These are phyloP conservation scores for Hirudinaria manillensis DNA, from an alignment of 2,888 invertebrate genomes.

Conservation along the genomic window DNA sequence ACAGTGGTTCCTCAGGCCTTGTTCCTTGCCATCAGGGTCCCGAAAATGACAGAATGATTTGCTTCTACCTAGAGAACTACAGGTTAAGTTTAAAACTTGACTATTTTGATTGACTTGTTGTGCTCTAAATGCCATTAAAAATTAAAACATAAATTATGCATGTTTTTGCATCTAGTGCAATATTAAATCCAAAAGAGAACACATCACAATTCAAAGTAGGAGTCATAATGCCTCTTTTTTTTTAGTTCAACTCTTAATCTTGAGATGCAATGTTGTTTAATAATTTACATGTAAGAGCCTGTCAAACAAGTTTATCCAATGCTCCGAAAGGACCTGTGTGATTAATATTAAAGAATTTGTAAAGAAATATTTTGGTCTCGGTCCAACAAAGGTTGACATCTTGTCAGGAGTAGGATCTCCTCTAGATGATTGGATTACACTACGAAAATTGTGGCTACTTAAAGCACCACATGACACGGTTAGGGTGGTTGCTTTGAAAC, in stretches of 20 bases:
- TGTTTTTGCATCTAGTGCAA: background rate
- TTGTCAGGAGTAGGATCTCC: slow-evolving; percentile 47
- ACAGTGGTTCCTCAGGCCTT: slow-evolving; percentile 43
- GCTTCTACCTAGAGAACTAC: slow-evolving; percentile 49
- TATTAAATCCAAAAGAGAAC: background rate
- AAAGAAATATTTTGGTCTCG: slow-evolving; percentile 42
- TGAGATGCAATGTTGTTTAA: background rate
- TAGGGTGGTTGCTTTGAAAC: too few relatives aligned
- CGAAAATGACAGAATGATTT: slow-evolving; percentile 49
- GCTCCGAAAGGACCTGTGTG: slow-evolving; percentile 49
- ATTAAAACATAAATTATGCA: too few relatives aligned
- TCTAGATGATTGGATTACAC: slow-evolving; percentile 46
- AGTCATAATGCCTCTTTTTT: background rate
- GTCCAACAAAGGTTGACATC: background rate
- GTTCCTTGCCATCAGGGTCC: slow-evolving; percentile 48
- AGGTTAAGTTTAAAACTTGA: slow-evolving; percentile 1
- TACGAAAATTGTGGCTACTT: slow-evolving; percentile 49
- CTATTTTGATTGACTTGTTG: background rate
- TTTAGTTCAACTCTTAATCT: background rate
- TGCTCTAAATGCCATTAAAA: too few relatives aligned
- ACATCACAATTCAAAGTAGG: background rate
- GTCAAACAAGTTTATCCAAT: slow-evolving; percentile 50
- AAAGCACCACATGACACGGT: background rate
- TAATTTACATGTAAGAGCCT: slow-evolving; percentile 35
- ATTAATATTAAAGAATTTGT: slow-evolving; percentile 47